A percentile compares a stretch with the other conserved stretches of the same genome.
phyloP scores from a whole-genome alignment of 2,797 vertebrate genomes.

The Enteromius treurensis region DNA sequence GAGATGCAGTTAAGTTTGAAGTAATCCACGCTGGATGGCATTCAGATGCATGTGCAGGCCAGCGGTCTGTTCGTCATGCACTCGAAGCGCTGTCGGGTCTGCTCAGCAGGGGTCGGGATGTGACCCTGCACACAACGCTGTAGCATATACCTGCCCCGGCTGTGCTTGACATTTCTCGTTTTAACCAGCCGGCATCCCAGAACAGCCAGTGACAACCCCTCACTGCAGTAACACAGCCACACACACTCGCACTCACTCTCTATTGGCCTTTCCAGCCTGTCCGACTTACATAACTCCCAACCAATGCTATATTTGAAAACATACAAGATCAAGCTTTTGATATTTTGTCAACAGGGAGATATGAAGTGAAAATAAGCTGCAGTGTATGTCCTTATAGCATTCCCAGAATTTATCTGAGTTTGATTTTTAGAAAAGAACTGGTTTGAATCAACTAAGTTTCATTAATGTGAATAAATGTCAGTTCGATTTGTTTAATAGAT shows the following conservation, averaged over 20 bases:
- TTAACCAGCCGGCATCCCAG: constrained; percentile 29
- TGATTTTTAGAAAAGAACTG: not conserved
- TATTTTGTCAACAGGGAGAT: constrained; percentile 24
- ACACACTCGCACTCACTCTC: constrained; percentile 9
- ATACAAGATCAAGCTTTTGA: constrained; percentile 9
- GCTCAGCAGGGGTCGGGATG: constrained; percentile 38
- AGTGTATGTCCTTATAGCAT: not conserved
- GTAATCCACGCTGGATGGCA: constrained; percentile 8
- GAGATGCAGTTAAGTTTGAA: not conserved
- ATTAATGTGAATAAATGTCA: not conserved
- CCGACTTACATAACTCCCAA: constrained; percentile 5
- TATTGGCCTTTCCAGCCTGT: constrained; percentile 22
- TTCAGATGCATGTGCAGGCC: constrained; percentile 28
- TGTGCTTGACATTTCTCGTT: constrained; percentile 50
- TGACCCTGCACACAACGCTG: constrained; percentile 47
- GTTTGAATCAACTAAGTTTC: not conserved
- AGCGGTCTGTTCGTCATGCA: constrained; percentile 7
- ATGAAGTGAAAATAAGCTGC: not conserved
- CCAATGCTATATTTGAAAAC: constrained; percentile 29
- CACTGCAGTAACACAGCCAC: not conserved
- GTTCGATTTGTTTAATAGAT: not conserved
- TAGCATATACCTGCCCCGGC: constrained; percentile 43
- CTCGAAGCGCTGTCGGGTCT: constrained; percentile 7
- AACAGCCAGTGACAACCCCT: constrained; percentile 31
- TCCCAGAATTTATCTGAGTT: not conserved